Evolutionary conservation across 1,140 invertebrate species (phyloP).

Genomic region (Trialeurodes vaporariorum): DNA sequence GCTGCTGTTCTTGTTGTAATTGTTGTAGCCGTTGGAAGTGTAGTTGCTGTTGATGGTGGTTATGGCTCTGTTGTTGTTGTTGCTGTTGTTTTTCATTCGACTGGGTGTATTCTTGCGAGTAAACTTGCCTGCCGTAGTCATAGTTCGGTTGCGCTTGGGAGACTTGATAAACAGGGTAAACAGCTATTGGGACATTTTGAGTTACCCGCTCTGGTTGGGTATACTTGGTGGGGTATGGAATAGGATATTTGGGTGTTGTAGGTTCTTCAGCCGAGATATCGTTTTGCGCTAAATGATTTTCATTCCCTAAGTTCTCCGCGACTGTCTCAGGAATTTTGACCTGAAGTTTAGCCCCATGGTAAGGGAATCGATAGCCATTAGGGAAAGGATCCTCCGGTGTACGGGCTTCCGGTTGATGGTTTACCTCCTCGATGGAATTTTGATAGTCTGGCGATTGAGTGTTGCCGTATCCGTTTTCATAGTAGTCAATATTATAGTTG

Average conservation of each 20-base stretch:
- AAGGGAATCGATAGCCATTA: background rate
- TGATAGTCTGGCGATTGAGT: background rate
- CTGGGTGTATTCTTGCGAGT: background rate
- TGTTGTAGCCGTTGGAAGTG: background rate
- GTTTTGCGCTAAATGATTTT: background rate
- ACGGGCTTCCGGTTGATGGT: background rate
- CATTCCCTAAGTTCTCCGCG: background rate
- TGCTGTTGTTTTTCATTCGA: background rate
- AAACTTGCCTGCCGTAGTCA: background rate
- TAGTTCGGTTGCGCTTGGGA: background rate
- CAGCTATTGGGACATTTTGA: background rate
- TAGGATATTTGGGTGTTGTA: too few relatives aligned
- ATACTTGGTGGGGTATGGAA: too few relatives aligned
- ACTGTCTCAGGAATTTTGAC: background rate
- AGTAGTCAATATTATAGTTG: background rate
- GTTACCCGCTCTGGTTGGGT: background rate
- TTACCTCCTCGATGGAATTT: background rate
- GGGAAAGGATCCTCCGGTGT: background rate
- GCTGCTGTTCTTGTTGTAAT: slow-evolving; percentile 4
- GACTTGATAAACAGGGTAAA: background rate
- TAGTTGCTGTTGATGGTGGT: background rate
- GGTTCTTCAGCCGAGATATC: background rate
- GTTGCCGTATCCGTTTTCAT: background rate
- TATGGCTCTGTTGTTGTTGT: background rate
- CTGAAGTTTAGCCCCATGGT: background rate